Evolutionary conservation across 2,113 vertebrate species (phyloP).

Genomic region (Plecotus auritus): DNA sequence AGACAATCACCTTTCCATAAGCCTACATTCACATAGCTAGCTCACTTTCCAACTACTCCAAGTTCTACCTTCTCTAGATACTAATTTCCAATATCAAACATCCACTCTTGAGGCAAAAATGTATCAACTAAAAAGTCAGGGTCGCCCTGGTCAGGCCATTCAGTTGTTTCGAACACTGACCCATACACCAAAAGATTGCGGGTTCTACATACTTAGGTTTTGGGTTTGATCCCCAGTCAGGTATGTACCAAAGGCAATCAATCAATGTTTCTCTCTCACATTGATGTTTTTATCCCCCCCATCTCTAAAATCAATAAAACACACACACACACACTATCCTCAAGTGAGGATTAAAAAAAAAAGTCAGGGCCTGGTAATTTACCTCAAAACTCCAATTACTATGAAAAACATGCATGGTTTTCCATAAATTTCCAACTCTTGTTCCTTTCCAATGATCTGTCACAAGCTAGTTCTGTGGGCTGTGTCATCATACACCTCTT

Average conservation of each 20-base stretch:
- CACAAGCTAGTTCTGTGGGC: not conserved
- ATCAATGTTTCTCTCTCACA: not conserved
- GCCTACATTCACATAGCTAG: not conserved
- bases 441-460: not conserved
- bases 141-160: not conserved
- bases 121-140: not conserved
- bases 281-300: not conserved
- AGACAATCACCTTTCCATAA: not conserved
- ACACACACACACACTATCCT: not conserved
- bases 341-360: not conserved
- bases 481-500: not conserved
- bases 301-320: not conserved
- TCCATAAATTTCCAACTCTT: not conserved
- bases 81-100: constrained; percentile 24
- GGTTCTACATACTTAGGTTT: not conserved
- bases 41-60: constrained; percentile 7
- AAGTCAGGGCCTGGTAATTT: not conserved
- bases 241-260: not conserved
- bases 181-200: not conserved
- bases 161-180: not conserved
- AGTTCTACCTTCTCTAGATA: not conserved
- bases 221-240: too few species aligned
- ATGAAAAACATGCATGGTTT: constrained; percentile 1
- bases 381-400: not conserved
- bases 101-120: not conserved